Conservation (phyloP, 2,797 vertebrate genomes). For the Cynopterus sphinx region DNA sequence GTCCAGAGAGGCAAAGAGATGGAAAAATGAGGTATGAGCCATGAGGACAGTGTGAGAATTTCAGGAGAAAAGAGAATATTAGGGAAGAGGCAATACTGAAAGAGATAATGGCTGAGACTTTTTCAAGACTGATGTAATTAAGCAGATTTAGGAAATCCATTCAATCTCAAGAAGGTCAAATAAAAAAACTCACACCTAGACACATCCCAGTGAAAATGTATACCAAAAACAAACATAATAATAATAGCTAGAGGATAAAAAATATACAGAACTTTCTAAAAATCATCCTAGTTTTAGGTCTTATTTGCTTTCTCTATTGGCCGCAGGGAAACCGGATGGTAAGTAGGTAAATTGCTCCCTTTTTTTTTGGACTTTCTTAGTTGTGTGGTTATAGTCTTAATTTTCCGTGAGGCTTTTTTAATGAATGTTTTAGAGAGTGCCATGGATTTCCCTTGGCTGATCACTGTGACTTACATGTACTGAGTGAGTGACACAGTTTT, state of each 20-base stretch:
- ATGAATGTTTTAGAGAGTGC: background rate
- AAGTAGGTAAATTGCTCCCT: background rate
- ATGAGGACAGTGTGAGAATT: background rate
- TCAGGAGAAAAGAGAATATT: background rate
- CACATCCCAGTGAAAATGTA: background rate
- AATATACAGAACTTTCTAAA: background rate
- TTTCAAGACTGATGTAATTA: background rate
- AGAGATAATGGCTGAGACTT: background rate
- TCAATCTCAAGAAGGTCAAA: background rate
- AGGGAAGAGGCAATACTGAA: background rate
- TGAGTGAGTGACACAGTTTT: background rate
- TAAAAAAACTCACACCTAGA: background rate
- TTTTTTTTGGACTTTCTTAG: background rate
- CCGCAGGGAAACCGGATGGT: background rate
- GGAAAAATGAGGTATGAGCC: background rate
- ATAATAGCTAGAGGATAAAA: background rate
- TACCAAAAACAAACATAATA: slow-evolving; percentile 22
- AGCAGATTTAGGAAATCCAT: slow-evolving; percentile 10
- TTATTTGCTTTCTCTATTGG: background rate
- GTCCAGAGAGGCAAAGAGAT: background rate
- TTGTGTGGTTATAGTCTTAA: background rate
- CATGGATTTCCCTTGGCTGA: background rate
- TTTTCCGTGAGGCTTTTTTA: background rate
- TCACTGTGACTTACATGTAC: background rate
- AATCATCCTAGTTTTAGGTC: background rate